Conservation (phyloP, 2,113 vertebrate species). For the Dipodomys stephensi region DNA sequence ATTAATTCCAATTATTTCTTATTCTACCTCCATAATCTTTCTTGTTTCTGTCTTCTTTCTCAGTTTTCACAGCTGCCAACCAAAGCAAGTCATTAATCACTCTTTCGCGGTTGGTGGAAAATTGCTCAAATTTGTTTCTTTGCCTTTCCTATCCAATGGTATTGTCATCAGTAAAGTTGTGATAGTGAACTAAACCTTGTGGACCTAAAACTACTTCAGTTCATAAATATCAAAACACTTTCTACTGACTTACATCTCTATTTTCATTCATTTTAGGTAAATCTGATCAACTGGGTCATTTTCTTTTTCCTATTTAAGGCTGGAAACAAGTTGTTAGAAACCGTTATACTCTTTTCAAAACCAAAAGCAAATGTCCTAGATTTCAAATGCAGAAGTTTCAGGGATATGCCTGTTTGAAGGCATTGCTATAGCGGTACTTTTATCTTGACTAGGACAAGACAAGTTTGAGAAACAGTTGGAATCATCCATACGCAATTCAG, state of each 20-base stretch:
- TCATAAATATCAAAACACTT: constrained; percentile 37
- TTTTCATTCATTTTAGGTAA: constrained; percentile 51
- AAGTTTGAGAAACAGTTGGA: constrained; percentile 32
- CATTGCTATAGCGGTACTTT: neutral
- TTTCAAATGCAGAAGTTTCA: constrained; percentile 55
- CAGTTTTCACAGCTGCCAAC: neutral
- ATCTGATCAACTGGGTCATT: constrained; percentile 54
- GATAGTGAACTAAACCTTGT: neutral
- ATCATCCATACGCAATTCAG: neutral
- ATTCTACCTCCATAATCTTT: constrained; percentile 10
- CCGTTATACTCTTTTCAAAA: constrained; percentile 43
- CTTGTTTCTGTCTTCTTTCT: neutral
- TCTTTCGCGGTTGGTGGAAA: neutral
- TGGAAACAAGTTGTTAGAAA: constrained; percentile 69
- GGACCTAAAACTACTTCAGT: neutral
- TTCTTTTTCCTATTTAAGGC: neutral
- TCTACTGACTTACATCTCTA: neutral
- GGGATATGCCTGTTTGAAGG: neutral
- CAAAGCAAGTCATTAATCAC: neutral
- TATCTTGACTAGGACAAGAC: constrained; percentile 46
- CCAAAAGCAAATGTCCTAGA: constrained; percentile 61
- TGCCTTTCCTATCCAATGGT: neutral
- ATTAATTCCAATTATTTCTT: neutral
- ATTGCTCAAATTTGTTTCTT: neutral
- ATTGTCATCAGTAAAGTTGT: neutral